Conservation (phyloP, 2,888 invertebrate species). For the Apodemia mormo region DNA sequence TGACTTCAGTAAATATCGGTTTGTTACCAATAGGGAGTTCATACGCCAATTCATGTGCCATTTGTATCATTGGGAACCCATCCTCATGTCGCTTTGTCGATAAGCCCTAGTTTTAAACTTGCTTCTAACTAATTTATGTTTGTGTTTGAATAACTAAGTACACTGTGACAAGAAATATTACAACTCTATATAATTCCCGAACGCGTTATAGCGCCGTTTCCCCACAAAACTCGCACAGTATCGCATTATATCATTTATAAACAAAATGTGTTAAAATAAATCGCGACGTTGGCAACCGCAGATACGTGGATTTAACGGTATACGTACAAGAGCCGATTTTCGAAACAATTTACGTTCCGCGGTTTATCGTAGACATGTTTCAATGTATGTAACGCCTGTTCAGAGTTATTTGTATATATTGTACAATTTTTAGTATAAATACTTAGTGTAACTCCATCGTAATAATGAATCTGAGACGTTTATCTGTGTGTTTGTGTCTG, state of each 20-base stretch:
- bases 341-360: slow-evolving; percentile 42
- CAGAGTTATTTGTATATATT: slow-evolving; percentile 18
- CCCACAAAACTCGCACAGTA: slow-evolving; percentile 68
- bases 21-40: too few relatives aligned
- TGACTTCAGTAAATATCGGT: too few relatives aligned
- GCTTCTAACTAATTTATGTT: too few relatives aligned
- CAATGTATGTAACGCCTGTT: slow-evolving; percentile 23
- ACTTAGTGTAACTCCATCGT: too few relatives aligned
- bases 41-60: too few relatives aligned
- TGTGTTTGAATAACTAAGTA: too few relatives aligned
- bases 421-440: background rate
- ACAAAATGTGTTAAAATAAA: slow-evolving; percentile 82
- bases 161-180: background rate
- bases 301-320: slow-evolving; percentile 63
- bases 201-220: slow-evolving; percentile 49
- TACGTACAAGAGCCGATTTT: slow-evolving; percentile 41
- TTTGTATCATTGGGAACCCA: too few relatives aligned
- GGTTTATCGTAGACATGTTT: slow-evolving; percentile 25
- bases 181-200: slow-evolving; percentile 55
- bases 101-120: too few relatives aligned
- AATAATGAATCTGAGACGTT: too few relatives aligned
- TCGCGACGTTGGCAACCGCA: slow-evolving; percentile 69
- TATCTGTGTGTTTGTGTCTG: too few relatives aligned
- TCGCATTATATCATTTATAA: slow-evolving; percentile 82
- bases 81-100: too few relatives aligned